Evolutionary conservation across 30 jellyfish, hydroid and myxozoan genomes (phyloP), one percentile per base, ranked within the genome.

Genomic region (Turritopsis dohrnii): DNA sequence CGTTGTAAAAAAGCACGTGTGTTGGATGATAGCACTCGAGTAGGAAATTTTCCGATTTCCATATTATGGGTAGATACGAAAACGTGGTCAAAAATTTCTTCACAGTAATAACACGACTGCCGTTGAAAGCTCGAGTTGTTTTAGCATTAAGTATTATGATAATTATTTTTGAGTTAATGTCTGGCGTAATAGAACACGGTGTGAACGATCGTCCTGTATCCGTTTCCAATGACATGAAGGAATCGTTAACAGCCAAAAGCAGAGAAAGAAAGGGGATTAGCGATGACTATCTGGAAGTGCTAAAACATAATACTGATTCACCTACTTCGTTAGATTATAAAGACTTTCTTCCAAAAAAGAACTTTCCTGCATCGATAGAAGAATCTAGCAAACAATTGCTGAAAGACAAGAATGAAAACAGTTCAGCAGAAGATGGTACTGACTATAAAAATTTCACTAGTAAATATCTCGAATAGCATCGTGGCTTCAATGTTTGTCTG

Each of bases 121-220:
- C 77, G 30, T 69, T 69, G 30, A 69, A 69, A 21, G 77, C 77
- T 23, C 28, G 77, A 69, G 77, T 69, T 23, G 77, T 69, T n/a
- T 69, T 69, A 69, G 77, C 77, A 69, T 27, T 69, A 69, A 69
- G 77, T 69, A 69, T 69, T 0, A 27, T 27, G 30, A 69, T 69
- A n/a, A 27, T 69, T 69, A 69, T 69, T 7, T n/a, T 69, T 69
- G 77, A 69, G 19, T 69, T 69, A 69, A 27, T 27, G 30, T 69
- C 77, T 69, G 77, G 77, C 9, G 30, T 69, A n/a, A 69, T 69
- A n/a, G 77, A 27, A 69, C 30, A 8, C 9, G 77, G 30, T n/a
- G 31, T 9, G 28, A 69, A 69, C 22, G 31, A n/a, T 7, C 9
- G 16, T 7, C 22, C 77, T n/a, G 16, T 9, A 27, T 9, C 8